Evolutionary conservation across 1,140 invertebrate species (phyloP).

Genomic region (Nebria ingens): DNA sequence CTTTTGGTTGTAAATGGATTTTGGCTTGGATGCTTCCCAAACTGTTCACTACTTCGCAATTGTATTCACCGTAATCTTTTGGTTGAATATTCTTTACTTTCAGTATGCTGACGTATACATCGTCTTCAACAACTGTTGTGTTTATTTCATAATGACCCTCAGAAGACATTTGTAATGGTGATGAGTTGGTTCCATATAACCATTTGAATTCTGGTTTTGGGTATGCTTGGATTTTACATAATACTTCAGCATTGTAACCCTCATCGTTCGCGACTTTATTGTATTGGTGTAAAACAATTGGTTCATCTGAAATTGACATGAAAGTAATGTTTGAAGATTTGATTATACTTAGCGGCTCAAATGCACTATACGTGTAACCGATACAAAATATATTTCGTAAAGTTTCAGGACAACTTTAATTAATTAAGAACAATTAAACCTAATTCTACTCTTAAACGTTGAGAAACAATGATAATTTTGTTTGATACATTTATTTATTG

Average conservation of each 20-base stretch:
- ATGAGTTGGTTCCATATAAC: conserved; percentile 64
- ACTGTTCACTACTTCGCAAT: conserved; percentile 69
- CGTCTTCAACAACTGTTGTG: conserved; percentile 67
- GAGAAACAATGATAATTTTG: too few species aligned
- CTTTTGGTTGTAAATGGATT: conserved; percentile 72
- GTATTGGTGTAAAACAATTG: conserved; percentile 72
- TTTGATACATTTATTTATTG: too few species aligned
- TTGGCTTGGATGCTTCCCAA: conserved; percentile 64
- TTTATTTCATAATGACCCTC: conserved; percentile 79
- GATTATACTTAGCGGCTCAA: too few species aligned
- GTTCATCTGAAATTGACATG: conserved; percentile 59
- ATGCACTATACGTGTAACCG: too few species aligned
- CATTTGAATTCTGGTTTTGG: conserved; percentile 88
- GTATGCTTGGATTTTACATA: conserved; percentile 83
- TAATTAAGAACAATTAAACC: too few species aligned
- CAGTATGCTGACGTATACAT: conserved; percentile 72
- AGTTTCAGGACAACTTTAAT: too few species aligned
- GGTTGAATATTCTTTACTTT: conserved; percentile 64
- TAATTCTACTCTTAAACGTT: too few species aligned
- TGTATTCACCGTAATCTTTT: conserved; percentile 82
- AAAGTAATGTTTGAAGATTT: too few species aligned
- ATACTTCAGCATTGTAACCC: conserved; percentile 69
- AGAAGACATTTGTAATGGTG: conserved; percentile 61
- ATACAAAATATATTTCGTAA: too few species aligned
- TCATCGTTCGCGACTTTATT: conserved; percentile 83